These are phyloP conservation scores for Borostomias antarcticus DNA, from an alignment of 2,797 vertebrate genomes.

Conservation along the genomic window DNA sequence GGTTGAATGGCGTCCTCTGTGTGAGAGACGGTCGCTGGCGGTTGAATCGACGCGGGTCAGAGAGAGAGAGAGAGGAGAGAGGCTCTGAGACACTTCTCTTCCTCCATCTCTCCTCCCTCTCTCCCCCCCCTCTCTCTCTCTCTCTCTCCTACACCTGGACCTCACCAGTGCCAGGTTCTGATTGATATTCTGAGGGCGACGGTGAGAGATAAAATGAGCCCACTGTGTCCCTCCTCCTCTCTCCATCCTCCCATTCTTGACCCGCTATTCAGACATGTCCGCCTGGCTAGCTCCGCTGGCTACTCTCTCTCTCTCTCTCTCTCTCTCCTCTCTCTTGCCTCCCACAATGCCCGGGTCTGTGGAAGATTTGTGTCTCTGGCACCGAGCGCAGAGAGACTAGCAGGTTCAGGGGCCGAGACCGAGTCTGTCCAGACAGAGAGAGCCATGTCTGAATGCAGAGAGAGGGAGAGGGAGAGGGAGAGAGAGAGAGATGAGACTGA, in stretches of 20 bases:
- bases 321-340: constrained; percentile 35
- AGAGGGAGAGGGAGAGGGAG: too few species aligned
- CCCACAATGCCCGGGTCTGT: constrained; percentile 70
- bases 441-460: too few species aligned
- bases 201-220: constrained; percentile 59
- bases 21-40: constrained; percentile 35
- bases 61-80: constrained; percentile 45
- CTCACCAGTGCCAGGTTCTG: constrained; percentile 45
- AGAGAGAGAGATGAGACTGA: too few species aligned
- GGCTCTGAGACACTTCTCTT: constrained; percentile 50
- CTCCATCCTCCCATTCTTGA: too few species aligned
- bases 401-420: constrained; percentile 33
- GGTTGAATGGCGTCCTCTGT: constrained; percentile 44
- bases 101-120: constrained; percentile 30
- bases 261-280: too few species aligned
- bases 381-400: constrained; percentile 36
- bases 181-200: constrained; percentile 67
- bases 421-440: constrained; percentile 28
- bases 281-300: background rate
- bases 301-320: constrained; percentile 60
- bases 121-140: constrained; percentile 48
- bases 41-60: constrained; percentile 65
- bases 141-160: constrained; percentile 63
- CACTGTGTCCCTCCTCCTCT: constrained; percentile 56
- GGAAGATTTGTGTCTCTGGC: constrained; percentile 57